A percentile compares a stretch with the other conserved stretches of the same genome.
phyloP scores from a whole-genome alignment of 2,113 vertebrate species.

The Crypturellus undulatus region DNA sequence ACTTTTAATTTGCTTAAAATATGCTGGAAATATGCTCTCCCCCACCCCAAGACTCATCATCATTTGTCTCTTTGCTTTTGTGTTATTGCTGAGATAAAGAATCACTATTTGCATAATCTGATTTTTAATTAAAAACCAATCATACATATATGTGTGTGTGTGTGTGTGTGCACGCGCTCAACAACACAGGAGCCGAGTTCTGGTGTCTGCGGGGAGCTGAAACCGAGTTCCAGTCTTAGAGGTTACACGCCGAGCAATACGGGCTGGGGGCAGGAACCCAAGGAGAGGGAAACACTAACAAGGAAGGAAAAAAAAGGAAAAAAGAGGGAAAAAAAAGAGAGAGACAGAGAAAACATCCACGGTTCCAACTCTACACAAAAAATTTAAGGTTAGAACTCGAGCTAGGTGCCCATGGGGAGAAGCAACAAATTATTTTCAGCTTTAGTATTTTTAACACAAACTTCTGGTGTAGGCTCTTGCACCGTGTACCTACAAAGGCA shows the following conservation, averaged over 20 bases:
- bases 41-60: background rate
- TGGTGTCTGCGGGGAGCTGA: background rate
- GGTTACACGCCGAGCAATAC: background rate
- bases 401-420: background rate
- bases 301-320: too few species aligned
- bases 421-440: background rate
- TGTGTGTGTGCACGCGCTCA: background rate
- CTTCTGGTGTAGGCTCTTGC: background rate
- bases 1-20: background rate
- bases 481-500: background rate
- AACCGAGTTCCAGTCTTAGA: background rate
- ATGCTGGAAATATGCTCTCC: background rate
- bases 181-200: background rate
- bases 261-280: background rate
- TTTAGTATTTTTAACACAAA: background rate
- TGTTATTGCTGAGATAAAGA: background rate
- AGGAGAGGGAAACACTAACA: background rate
- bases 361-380: background rate
- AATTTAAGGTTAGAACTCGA: background rate
- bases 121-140: constrained; percentile 42
- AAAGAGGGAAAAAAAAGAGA: too few species aligned
- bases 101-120: background rate
- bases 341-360: background rate
- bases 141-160: background rate
- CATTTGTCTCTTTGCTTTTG: background rate